Conservation (phyloP, 2,797 vertebrate species). For the Nyctibius grandis region DNA sequence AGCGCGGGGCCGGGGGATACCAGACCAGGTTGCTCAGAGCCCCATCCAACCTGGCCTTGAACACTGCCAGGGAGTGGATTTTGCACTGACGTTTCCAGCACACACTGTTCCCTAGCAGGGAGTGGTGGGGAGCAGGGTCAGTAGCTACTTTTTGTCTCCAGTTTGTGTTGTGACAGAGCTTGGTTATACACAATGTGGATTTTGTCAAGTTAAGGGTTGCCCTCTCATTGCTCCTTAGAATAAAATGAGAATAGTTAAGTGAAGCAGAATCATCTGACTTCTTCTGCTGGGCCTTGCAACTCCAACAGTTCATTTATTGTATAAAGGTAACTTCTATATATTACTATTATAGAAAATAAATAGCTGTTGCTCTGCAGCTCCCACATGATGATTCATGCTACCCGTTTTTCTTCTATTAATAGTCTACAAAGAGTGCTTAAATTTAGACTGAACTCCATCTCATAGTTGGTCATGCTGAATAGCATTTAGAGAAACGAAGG, state of each 20-base stretch:
- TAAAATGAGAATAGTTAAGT: conserved; percentile 1
- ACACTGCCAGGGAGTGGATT: no score
- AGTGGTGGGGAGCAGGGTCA: background rate
- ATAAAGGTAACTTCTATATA: conserved; percentile 31
- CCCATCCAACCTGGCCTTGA: no score
- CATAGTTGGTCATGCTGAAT: conserved; percentile 14
- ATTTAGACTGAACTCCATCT: conserved; percentile 56
- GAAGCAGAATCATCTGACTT: background rate
- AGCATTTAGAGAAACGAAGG: conserved; percentile 13
- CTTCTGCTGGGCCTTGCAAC: background rate
- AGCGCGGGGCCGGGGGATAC: no score
- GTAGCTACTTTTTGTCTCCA: background rate
- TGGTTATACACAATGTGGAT: background rate
- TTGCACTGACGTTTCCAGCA: background rate
- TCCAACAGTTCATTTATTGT: conserved; percentile 32
- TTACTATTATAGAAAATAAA: conserved; percentile 1
- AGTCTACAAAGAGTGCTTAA: conserved; percentile 46
- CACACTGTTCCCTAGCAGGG: fast-evolving
- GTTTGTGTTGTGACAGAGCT: background rate
- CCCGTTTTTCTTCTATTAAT: conserved; percentile 60
- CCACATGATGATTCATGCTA: conserved; percentile 62
- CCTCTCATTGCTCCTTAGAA: conserved; percentile 17
- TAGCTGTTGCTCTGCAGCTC: conserved; percentile 51
- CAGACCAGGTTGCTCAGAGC: no score
- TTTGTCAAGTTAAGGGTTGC: background rate